Percentiles rank a stretch among this genome's conserved stretches.
These are phyloP conservation scores for Mnemiopsis leidyi DNA, from an alignment of 37 sponge, comb jelly and placozoan genomes.

Conservation along the genomic window DNA sequence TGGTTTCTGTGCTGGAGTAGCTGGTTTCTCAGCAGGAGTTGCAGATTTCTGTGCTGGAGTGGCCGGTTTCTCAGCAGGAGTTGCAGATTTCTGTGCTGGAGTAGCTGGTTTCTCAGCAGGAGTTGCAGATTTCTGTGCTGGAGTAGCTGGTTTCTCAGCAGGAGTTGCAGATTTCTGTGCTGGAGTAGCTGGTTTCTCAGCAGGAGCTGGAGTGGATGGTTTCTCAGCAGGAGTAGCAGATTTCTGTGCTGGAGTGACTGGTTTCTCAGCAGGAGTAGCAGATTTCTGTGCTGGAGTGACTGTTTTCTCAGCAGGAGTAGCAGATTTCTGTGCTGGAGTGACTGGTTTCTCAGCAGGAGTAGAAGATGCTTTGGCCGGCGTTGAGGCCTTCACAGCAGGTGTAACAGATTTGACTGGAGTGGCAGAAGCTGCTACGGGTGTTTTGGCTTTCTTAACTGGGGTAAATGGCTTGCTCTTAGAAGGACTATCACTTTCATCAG, in stretches of 20 bases:
- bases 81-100: constrained; percentile 8
- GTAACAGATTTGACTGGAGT: constrained; percentile 30
- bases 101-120: constrained; percentile 56
- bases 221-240: constrained; percentile 51
- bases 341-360: constrained; percentile 35
- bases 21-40: background rate
- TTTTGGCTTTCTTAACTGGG: background rate
- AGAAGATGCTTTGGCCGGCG: background rate
- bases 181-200: constrained; percentile 20
- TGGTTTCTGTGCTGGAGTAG: constrained; percentile 36
- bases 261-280: constrained; percentile 58
- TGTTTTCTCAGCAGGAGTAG: background rate
- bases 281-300: background rate
- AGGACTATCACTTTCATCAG: background rate
- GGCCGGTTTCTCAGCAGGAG: background rate
- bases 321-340: constrained; percentile 36
- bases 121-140: constrained; percentile 21
- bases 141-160: constrained; percentile 23
- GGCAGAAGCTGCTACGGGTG: background rate
- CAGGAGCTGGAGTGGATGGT: constrained; percentile 43
- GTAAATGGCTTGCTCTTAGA: background rate
- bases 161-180: constrained; percentile 35
- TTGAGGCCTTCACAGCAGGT: constrained; percentile 25
- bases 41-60: background rate
- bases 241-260: constrained; percentile 35